Base-by-base conservation (phyloP, 2,113 vertebrate species). In the Callaeas wilsoni region DNA sequence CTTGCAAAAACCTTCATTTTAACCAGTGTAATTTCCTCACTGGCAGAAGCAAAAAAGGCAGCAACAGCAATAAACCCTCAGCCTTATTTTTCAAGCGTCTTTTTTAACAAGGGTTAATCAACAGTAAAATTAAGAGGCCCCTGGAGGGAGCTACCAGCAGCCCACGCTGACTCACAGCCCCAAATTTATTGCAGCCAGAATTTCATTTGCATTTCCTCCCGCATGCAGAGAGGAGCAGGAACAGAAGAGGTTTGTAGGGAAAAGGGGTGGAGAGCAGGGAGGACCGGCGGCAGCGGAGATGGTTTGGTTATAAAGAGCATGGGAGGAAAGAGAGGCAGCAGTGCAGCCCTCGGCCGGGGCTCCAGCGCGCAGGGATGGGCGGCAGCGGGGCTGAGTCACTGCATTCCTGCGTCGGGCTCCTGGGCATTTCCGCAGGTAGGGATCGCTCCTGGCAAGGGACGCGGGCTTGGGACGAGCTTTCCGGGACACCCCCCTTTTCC, bases 371-470 rank as follows among this genome's bases (percentile, higher is more conserved):
- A 10, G 89, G 46, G 30, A 96, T 97, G 96, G 94, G 94, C 73
- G 68, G 4, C 53, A 13, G 92, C 26, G 65, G 52, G 16, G 47
- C 67, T 53, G 94, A 71, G 35, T 97, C 98, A 2, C 97, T 98
- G 30, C 98, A 98, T 64, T 92, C 97, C 73, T 98, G 98, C 35
- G 79, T 98, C 42, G 98, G 98, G 41, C 97, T 99, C 50, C 85
- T 98, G 86, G 91, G 96, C 73, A 98, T 98, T 80, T 92, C 98
- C 67, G 98, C 97, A 84, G 99, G 99, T 99, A 98, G 94, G 97
- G 30, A 91, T 12, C 8, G 47, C 57, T 74, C 77, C 88, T 88
- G 94, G 47, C 81, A 29, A 3, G 70, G 87, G 25, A 19, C 19
- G 6, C 42, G 84, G 81, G 49, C 49, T 82, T 12, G 77, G 77